Evolutionary conservation across 2,113 vertebrate species (phyloP), one percentile per base, ranked within the genome.

Genomic region (Rhinoptilus africanus): DNA sequence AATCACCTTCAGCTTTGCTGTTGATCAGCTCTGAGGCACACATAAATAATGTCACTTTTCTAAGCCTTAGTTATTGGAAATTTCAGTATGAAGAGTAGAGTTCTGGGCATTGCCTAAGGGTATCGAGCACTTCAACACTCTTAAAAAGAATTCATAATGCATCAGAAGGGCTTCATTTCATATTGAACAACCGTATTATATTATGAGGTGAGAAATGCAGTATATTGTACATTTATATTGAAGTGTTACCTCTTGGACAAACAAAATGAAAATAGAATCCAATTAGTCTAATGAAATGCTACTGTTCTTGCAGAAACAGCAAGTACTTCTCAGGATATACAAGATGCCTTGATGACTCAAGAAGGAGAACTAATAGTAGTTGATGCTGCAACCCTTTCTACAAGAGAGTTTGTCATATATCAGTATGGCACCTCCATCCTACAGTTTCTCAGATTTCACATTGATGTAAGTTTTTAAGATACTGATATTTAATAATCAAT

Each of bases 401-500:
- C 98, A 26, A 98, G 97, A 78, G 99, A 99, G 95, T 98, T 98
- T 35, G 95, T 99, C 45, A 91, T 98, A 56, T 99, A 98, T 89
- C 98, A 99, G 43, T 98, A 99, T 0, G 99, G 99, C 57, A 96
- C 98, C 32, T 98, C 98, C 67, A 87, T 99, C 43, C 97, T 99
- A 3, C 60, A 97, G 10, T 97, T 98, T 3, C 97, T 99, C 39
- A 96, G 96, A 6, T 51, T 94, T 34, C 98, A 98, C 45, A 94
- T 98, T 24, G 94, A 98, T 41, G 99, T 99, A 92, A 96, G 98
- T 94, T 51, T 24, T 78, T 12, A 47, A 86, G 6, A 41, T 5
- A 19, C 10, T 30, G 23, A 28, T 17, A 21, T 24, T 62, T 51
- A 57, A 26, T 2, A 56, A 89, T 5, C 21, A 15, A 17, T 35